These are phyloP conservation scores for Cyclura pinguis DNA, from an alignment of 2,797 vertebrate genomes.

Conservation along the genomic window DNA sequence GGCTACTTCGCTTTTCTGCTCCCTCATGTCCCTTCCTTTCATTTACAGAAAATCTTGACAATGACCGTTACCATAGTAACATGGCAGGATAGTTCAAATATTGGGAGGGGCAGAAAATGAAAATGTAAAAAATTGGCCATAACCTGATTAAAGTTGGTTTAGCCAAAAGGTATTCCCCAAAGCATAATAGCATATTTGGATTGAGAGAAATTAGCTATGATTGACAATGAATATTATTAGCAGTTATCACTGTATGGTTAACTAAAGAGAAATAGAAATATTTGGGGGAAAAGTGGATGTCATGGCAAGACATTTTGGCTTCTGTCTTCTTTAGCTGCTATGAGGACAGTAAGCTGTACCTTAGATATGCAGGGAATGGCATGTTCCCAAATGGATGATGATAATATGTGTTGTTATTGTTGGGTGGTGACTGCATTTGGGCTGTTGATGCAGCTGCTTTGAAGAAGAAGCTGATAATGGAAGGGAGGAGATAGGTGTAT, in stretches of 20 bases:
- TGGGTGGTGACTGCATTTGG: too few relatives aligned
- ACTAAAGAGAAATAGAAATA: too few relatives aligned
- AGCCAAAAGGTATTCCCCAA: constrained; percentile 20
- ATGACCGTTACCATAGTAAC: constrained; percentile 65
- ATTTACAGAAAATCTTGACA: constrained; percentile 61
- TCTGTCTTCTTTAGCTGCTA: neutral
- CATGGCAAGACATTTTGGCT: neutral
- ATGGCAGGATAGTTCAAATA: constrained; percentile 53
- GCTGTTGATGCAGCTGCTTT: too few relatives aligned
- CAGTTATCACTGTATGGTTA: neutral
- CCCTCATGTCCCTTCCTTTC: constrained; percentile 34
- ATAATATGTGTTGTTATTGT: too few relatives aligned
- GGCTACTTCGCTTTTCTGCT: constrained; percentile 50
- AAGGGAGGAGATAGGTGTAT: too few relatives aligned
- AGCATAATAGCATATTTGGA: neutral
- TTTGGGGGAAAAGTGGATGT: neutral
- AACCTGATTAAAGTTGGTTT: constrained; percentile 2
- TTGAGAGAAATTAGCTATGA: neutral
- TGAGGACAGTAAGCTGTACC: too few relatives aligned
- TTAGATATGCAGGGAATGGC: too few relatives aligned
- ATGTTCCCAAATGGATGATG: too few relatives aligned
- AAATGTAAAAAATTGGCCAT: constrained; percentile 45
- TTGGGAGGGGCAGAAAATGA: constrained; percentile 14
- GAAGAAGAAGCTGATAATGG: too few relatives aligned
- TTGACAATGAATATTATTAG: neutral